Conservation (phyloP, 2,888 invertebrate species). For the Eupithecia vulgata region DNA sequence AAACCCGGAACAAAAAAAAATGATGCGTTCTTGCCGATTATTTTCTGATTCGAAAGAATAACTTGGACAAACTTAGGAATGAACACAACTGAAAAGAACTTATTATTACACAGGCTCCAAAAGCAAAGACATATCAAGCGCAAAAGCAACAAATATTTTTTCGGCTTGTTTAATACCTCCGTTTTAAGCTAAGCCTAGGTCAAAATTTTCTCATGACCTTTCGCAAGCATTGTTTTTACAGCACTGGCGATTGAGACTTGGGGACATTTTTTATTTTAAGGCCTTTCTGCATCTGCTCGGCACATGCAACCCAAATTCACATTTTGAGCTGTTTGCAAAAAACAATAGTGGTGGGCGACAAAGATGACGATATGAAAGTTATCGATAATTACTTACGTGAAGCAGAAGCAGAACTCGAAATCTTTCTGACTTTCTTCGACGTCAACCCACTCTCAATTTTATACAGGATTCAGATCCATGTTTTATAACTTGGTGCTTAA, state of each 20-base stretch:
- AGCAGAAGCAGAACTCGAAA: background rate
- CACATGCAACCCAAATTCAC: constrained; percentile 74
- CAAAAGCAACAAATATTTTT: background rate
- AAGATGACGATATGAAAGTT: background rate
- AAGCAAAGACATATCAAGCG: background rate
- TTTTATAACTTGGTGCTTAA: background rate
- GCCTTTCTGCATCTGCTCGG: constrained; percentile 70
- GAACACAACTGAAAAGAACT: background rate
- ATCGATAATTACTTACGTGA: background rate
- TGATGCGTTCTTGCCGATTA: background rate
- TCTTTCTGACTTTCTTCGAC: background rate
- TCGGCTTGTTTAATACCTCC: too few species aligned
- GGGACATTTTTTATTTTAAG: constrained; percentile 61
- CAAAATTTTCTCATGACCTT: constrained; percentile 32
- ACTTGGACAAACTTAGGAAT: background rate
- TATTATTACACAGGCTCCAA: background rate
- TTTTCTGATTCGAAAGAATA: background rate
- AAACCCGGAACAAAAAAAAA: too few species aligned
- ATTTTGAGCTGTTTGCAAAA: constrained; percentile 70
- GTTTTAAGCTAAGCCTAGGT: background rate
- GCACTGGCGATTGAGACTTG: constrained; percentile 57
- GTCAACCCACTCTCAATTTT: background rate
- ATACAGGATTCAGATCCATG: background rate
- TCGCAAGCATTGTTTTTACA: constrained; percentile 65
- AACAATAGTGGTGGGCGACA: constrained; percentile 56